A percentile compares a stretch with the other conserved stretches of the same genome.
These are phyloP conservation scores for Meriones unguiculatus DNA, from an alignment of 2,113 vertebrate species.

Conservation along the genomic window DNA sequence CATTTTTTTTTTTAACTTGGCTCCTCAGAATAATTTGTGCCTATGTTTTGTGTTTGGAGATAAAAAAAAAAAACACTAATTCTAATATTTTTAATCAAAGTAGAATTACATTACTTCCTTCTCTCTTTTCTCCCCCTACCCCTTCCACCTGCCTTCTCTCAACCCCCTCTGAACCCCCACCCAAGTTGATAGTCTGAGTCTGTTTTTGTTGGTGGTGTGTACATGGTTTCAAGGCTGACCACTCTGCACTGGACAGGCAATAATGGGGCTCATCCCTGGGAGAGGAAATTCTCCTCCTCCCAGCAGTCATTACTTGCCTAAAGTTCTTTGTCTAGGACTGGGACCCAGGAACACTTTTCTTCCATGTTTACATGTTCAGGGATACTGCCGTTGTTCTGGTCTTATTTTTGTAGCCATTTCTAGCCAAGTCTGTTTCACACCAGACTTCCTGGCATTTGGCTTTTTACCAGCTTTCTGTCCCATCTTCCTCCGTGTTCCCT, in stretches of 20 bases:
- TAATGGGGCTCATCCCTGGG: background rate
- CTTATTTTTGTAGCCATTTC: background rate
- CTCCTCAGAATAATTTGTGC: background rate
- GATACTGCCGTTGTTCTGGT: background rate
- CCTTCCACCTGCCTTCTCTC: background rate
- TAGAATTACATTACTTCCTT: background rate
- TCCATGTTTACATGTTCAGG: background rate
- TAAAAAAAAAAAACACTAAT: too few relatives aligned
- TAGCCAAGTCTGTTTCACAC: background rate
- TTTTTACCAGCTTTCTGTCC: background rate
- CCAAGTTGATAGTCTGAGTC: background rate
- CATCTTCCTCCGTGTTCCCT: background rate
- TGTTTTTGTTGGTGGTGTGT: background rate
- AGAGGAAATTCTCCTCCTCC: background rate
- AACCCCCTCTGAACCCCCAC: background rate
- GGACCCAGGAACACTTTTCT: background rate
- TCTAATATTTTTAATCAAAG: background rate
- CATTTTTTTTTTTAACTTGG: conserved; percentile 14
- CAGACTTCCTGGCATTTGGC: background rate
- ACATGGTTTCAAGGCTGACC: background rate
- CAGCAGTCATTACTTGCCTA: background rate
- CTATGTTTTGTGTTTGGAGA: background rate
- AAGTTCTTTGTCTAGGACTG: background rate
- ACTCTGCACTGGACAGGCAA: background rate
- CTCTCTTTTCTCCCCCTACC: background rate